Base-by-base conservation (phyloP, 2,113 vertebrate species). In the Puma concolor region DNA sequence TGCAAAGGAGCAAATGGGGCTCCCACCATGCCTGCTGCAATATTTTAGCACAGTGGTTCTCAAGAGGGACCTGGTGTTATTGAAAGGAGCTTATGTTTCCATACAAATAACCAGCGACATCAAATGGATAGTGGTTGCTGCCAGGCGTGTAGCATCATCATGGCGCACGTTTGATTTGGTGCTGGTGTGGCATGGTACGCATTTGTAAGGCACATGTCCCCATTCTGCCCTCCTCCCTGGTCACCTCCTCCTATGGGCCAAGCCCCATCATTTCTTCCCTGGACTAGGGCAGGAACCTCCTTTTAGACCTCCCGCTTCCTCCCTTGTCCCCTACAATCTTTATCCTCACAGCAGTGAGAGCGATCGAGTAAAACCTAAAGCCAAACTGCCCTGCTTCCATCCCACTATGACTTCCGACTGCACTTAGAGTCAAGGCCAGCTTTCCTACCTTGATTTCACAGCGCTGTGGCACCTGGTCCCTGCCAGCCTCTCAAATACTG, bases 391-490 rank as follows among this genome's bases (percentile, higher is more conserved):
- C 25, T 81, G 7, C 12, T 77, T 7, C 41, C 23, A 23, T 36
- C 5, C 16, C 29, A 23, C 38, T 3, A 0, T 63, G 50, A 48
- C 63, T 92, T 86, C 15, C 0, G 27, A 11, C 6, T 15, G 7
- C 19, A 14, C n/a, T 67, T 44, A 80, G 1, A 16, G 8, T 67
- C 57, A 91, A n/a, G 72, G 60, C 29, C 44, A 48, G 33, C 15
- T 88, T 93, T 76, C 16, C 21, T 21, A 31, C 41, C 31, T 36
- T 48, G 48, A 50, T 85, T 92, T 96, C 88, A 79, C 69, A 94
- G 79, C n/a, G 21, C 38, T n/a, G 38, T 2, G 11, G 27, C 0
- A 2, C 52, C 41, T 60, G 16, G 9, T 21, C 17, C 4, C 8
- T 5, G 63, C 3, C 36, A 1, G 7, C 27, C 36, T 77, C 71